Evolutionary conservation across 2,797 vertebrate species (phyloP), one percentile per base, ranked within the genome.

Genomic region (Dipus sagitta): DNA sequence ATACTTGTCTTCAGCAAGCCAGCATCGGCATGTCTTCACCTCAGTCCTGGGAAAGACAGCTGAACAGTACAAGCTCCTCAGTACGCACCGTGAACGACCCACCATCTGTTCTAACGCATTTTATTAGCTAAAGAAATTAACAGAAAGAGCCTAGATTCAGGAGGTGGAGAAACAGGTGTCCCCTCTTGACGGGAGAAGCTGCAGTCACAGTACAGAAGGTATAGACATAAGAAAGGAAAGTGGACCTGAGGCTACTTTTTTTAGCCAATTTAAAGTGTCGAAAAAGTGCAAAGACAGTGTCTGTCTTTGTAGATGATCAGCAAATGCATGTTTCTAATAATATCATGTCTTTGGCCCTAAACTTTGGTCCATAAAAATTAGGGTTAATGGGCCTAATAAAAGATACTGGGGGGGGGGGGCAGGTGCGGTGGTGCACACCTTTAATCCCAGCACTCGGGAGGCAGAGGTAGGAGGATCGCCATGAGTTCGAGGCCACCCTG

Each of bases 41-140:
- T 75, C 15, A 54, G 60, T 64, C 28, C 54, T 30, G 26, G 6
- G 12, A 79, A 5, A 89, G 9, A 83, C 6, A 84, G n/a, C 17
- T 77, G 9, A 92, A 88, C 18, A 76, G 14, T 32, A 7, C 14
- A 68, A 64, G 47, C 10, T 30, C 90, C 42, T 78, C 54, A 62
- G 42, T 11, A 30, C 24, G 64, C n/a, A 79, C 47, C 10, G 42
- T 76, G 54, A 88, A 67, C 64, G 88, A 60, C 17, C 77, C 24
- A 68, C 26, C 14, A 7, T 83, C 79, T 94, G 24, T 82, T 67
- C 79, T 68, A 47, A 11, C 65, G 17, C 21, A 58, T 90, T 90
- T 83, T 74, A 60, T 90, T 70, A 86, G 52, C 21, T 15, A 92
- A 42, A 76, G 23, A 52, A 89, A 42, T 76, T 68, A 47, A 87